Evolutionary conservation across 2,113 vertebrate species (phyloP).

Genomic region (Parotia lawesii): DNA sequence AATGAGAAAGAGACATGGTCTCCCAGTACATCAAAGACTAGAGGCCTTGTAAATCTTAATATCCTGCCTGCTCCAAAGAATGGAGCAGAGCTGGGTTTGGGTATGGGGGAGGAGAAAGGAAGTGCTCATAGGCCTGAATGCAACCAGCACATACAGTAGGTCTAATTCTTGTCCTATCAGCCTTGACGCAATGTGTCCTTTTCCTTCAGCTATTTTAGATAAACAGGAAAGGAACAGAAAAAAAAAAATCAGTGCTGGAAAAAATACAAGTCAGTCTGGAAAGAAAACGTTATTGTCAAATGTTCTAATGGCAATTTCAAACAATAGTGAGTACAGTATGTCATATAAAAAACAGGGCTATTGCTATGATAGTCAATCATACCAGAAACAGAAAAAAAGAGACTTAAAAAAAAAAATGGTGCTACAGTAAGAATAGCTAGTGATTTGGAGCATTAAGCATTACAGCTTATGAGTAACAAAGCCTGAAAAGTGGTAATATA

Average conservation of each 20-base stretch:
- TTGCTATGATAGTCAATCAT: neutral
- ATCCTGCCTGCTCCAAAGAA: conserved; percentile 37
- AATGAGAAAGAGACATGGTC: neutral
- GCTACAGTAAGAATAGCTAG: neutral
- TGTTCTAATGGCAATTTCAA: conserved; percentile 52
- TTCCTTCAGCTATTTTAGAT: conserved; percentile 66
- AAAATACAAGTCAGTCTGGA: conserved; percentile 49
- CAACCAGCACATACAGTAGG: conserved; percentile 14
- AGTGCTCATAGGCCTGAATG: conserved; percentile 13
- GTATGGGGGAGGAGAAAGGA: conserved; percentile 20
- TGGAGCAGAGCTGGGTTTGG: neutral
- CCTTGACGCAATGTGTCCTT: conserved; percentile 45
- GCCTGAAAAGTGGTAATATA: neutral
- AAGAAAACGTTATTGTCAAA: conserved; percentile 66
- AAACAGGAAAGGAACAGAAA: conserved; percentile 71
- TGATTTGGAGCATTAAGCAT: neutral
- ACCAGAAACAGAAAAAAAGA: neutral
- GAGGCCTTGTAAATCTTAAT: conserved; percentile 5
- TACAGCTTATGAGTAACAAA: neutral
- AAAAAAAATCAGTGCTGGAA: conserved; percentile 61
- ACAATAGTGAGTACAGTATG: conserved; percentile 58
- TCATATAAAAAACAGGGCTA: neutral
- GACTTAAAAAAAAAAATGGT: neutral
- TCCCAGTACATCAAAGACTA: conserved; percentile 23
- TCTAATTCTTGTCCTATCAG: conserved; percentile 56